Base-by-base conservation (phyloP, 2,797 vertebrate species). In the Microchirus variegatus region DNA sequence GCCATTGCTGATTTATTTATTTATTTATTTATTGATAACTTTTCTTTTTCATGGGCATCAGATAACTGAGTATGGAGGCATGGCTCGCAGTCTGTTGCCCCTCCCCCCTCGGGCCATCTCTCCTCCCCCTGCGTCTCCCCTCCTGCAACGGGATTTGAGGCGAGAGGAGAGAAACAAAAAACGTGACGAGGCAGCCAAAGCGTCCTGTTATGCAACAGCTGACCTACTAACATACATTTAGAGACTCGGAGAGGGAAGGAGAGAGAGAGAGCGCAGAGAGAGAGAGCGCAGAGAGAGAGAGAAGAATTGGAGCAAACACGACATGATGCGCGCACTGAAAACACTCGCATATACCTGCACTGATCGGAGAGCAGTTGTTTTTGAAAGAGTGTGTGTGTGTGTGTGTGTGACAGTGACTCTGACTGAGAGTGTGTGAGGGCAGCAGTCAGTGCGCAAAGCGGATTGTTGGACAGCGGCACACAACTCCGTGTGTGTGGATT, bases 201-300 rank as follows among this genome's bases (percentile, higher is more conserved):
- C 89, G 84, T 86, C 88, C 83, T 91, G 91, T 94, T 94, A 94
- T 92, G 93, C 93, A 94, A 94, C 93, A 86, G 84, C 91, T 94
- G 93, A 94, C 93, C 93, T 92, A 94, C 93, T 94, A 94, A 94
- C 93, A 94, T 91, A 94, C 90, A 93, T 93, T 92, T 89, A 77
- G 87, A 90, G 84, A 76, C 72, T 58, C 64, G 0, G 75, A 67
- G 85, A 66, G 46, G 41, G 44, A 50, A 41, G 57, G 50, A 51
- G 66, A 59, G 55, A 70, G 53, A 44, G 17, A 53, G 52, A 48
- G 69, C 63, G 42, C 41, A 66, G 66, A 64, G 71, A 68, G 52
- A 53, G 50, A 63, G 57, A 77, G 64, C 51, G 19, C 59, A 59
- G 42, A 61, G 78, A 78, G 80, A 70, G 85, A 72, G 85, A 63